Evolutionary conservation across 2,888 invertebrate genomes (phyloP).

Genomic region (Lithodes maja): DNA sequence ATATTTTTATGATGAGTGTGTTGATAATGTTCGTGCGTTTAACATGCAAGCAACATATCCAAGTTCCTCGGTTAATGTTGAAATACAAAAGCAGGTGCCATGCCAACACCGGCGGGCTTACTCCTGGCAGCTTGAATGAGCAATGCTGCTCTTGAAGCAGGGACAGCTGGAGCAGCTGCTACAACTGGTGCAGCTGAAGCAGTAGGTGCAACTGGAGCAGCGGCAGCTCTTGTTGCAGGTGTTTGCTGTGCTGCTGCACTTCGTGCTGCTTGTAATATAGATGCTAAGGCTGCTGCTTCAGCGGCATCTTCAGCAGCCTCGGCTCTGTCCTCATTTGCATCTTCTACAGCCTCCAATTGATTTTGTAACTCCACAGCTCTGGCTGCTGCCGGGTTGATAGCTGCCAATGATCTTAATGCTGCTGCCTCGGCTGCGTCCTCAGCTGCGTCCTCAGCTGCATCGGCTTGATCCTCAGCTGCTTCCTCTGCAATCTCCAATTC

Average conservation of each 20-base stretch:
- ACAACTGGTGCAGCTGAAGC: not conserved
- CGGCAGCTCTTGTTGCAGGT: not conserved
- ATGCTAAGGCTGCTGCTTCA: not conserved
- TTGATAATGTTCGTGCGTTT: not conserved
- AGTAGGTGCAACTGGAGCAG: not conserved
- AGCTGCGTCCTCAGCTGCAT: conserved; percentile 13
- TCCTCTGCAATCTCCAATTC: not conserved
- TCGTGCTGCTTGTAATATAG: not conserved
- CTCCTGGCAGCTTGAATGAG: not conserved
- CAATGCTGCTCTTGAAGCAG: not conserved
- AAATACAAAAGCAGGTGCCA: not conserved
- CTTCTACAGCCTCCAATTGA: not conserved
- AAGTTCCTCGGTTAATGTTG: not conserved
- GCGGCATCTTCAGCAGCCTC: not conserved
- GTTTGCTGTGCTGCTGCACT: not conserved
- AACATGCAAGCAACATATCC: not conserved
- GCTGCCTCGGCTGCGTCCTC: not conserved
- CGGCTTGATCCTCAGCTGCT: not conserved
- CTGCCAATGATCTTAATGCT: not conserved
- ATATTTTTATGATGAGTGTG: too few relatives aligned
- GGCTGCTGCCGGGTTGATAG: not conserved
- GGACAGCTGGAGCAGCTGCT: not conserved
- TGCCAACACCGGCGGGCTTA: not conserved
- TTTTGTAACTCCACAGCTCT: not conserved
- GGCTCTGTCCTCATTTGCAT: not conserved